These are phyloP conservation scores for Dromaius novaehollandiae DNA, from an alignment of 2,113 vertebrate genomes.

Conservation along the genomic window DNA sequence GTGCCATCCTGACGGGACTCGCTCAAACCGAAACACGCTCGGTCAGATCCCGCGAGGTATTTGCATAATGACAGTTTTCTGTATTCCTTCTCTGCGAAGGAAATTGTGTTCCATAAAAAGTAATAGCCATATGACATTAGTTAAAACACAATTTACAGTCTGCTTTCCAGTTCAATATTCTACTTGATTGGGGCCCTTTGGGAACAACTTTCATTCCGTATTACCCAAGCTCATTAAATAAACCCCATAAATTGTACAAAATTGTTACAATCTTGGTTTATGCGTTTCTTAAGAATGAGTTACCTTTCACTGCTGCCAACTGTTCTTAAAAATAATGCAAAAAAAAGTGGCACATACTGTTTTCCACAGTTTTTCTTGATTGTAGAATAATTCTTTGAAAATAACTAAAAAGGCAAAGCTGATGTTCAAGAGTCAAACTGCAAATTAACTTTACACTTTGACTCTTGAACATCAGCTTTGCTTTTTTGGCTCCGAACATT, in stretches of 20 bases:
- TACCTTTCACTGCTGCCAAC: not conserved
- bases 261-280: constrained; percentile 19
- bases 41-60: not conserved
- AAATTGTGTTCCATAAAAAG: constrained; percentile 40
- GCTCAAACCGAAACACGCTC: not conserved
- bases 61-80: not conserved
- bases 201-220: constrained; percentile 11
- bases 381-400: not conserved
- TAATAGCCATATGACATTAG: not conserved
- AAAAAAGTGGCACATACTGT: not conserved
- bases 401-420: not conserved
- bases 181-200: constrained; percentile 22
- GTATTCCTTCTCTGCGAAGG: not conserved
- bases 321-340: not conserved
- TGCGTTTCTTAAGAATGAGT: constrained; percentile 27
- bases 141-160: constrained; percentile 48
- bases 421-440: not conserved
- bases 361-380: not conserved
- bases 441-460: too few species aligned
- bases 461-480: not conserved
- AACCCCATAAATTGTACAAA: constrained; percentile 37
- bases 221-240: constrained; percentile 42
- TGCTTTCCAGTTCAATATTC: constrained; percentile 51
- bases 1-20: not conserved
- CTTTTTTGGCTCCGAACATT: not conserved